Evolutionary conservation across 1,140 invertebrate species (phyloP), one percentile per base, ranked within the genome.

Genomic region (Hormaphis cornu): DNA sequence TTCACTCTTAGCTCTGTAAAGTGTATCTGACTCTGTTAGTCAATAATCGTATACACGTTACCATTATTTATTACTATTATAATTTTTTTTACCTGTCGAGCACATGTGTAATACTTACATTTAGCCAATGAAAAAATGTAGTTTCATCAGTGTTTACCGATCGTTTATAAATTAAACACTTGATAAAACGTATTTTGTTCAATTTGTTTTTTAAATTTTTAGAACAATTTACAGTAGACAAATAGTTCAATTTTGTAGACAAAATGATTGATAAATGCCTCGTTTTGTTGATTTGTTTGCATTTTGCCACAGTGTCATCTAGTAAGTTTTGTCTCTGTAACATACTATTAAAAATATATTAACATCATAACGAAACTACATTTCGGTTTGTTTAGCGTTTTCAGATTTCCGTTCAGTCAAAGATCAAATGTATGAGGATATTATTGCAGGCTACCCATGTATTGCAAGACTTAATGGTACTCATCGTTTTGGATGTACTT

Each of bases 401-500:
- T 33, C 46, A 66, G 22, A 33, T 66, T 66, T 33, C 24, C 61
- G 48, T 18, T 66, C 61, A 18, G 44, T 75, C 22, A 61, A 75
- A 69, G 85, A 89, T 73, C 88, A 87, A 80, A 93, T 95, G 79
- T 95, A 93, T 77, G 82, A 86, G 74, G 77, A 84, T 9, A 84
- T 94, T 46, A 80, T 85, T 73, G 86, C 85, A 46, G 81, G 82
- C 53, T 81, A 85, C 70, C 85, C 86, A 56, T 96, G 93, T 81
- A 93, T 93, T 76, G 83, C 91, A 73, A 82, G 90, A 72, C 79
- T 96, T 42, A 97, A 96, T 83, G 90, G 86, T 50, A 95, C 93
- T 20, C 91, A 96, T 82, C 90, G 95, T 78, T 87, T 90, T 76
- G 94, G 94, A 70, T 96, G 93, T 79, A 85, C 88, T 40, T 93